phyloP scores from a whole-genome alignment of 1,140 invertebrate genomes.

The Bombus pascuorum region DNA sequence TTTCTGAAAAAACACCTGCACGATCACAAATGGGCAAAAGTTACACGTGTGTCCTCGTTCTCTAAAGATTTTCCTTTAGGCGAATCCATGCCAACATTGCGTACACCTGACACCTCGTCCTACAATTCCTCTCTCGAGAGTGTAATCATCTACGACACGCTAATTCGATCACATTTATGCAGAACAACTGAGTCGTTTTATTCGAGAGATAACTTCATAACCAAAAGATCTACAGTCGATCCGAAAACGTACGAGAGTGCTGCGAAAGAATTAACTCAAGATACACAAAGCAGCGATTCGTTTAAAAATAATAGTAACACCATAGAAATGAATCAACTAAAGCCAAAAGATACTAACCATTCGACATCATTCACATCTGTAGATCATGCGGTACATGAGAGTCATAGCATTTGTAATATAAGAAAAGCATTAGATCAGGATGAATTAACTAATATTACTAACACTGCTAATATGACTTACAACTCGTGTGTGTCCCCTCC shows the following conservation, averaged over 20 bases:
- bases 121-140: conserved; percentile 46
- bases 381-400: conserved; percentile 56
- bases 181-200: conserved; percentile 16
- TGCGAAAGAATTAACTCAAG: conserved; percentile 31
- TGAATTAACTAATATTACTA: conserved; percentile 69
- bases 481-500: conserved; percentile 80
- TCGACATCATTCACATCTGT: conserved; percentile 10
- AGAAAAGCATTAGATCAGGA: conserved; percentile 37
- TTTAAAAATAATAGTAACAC: neutral
- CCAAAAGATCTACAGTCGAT: conserved; percentile 33
- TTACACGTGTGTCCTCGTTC: neutral
- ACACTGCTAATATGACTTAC: conserved; percentile 80
- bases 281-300: conserved; percentile 27
- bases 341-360: conserved; percentile 32
- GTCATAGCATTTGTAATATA: conserved; percentile 67
- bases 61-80: neutral
- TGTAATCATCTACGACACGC: conserved; percentile 17
- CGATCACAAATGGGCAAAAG: neutral
- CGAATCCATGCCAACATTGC: neutral
- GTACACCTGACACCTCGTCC: conserved; percentile 35
- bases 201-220: conserved; percentile 1
- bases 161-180: conserved; percentile 16
- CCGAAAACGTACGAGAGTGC: neutral
- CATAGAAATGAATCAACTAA: conserved; percentile 42
- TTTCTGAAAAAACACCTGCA: neutral